Conservation (phyloP, 2,113 vertebrate genomes). For the Melierax canorus region DNA sequence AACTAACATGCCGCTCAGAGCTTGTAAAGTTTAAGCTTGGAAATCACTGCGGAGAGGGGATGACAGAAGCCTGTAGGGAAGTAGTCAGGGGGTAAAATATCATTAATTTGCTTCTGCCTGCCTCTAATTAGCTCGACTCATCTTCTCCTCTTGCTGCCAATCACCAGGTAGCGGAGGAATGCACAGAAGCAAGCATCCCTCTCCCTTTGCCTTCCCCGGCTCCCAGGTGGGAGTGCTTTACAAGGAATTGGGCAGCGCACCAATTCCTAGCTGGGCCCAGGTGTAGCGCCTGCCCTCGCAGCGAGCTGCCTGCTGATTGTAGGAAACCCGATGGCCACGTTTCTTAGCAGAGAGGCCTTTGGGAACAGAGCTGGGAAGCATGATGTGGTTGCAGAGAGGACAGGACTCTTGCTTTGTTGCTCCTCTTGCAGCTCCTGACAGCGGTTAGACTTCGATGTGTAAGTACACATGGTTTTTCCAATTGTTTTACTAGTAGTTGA, state of each 20-base stretch:
- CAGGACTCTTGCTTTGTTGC: fast-evolving
- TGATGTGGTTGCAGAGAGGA: neutral
- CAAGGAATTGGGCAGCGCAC: neutral
- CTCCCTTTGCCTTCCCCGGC: fast-evolving
- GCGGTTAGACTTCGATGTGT: fast-evolving
- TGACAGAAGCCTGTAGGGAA: neutral
- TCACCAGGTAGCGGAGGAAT: neutral
- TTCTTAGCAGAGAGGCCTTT: neutral
- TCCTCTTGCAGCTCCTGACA: fast-evolving
- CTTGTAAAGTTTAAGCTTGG: neutral
- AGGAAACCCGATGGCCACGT: fast-evolving
- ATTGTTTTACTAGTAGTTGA: fast-evolving
- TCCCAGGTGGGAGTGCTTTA: neutral
- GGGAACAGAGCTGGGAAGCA: neutral
- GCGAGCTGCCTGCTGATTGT: fast-evolving
- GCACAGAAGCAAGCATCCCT: fast-evolving
- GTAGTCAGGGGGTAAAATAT: neutral
- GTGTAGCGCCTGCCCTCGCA: neutral
- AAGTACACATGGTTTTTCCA: fast-evolving
- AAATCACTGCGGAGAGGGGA: neutral
- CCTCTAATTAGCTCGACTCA: neutral
- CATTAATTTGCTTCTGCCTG: neutral
- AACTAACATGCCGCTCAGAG: fast-evolving
- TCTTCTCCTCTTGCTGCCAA: neutral
- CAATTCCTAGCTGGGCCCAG: fast-evolving